Base-by-base conservation (phyloP, 2,113 vertebrate species). In the Oriolus oriolus region DNA sequence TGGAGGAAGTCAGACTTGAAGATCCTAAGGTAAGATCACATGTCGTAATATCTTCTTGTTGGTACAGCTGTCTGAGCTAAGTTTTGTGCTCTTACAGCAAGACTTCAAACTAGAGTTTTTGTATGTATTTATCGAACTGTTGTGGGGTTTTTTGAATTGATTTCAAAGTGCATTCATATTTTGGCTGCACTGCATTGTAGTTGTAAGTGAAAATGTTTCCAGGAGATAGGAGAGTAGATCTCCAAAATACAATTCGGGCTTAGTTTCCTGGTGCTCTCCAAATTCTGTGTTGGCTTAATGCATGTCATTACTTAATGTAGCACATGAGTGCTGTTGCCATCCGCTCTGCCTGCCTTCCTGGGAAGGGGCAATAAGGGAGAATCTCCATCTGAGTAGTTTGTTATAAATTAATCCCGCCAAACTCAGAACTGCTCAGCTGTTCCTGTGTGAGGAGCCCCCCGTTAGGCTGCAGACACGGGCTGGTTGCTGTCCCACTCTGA, bases 1-100 rank as follows among this genome's bases (percentile, higher is more conserved):
- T 99, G 5, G 98, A 99, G 88, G 98, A 98, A 49, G 79, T 98
- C 56, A 95, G 87, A 64, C 94, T 96, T 6, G 93, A 97, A 26
- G 96, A 92, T 12, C 85, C 95, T 18, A 98, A 97, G 98, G 99
- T 99, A 77, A 94, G 93, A 57, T 65, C 30, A 19, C 7, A 0
- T 7, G 2, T 23, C 26, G 26, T 53, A 20, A 23, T 45, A 4
- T 65, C 27, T 84, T 65, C 54, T 41, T 75, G 9, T 68, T 63
- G 8, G 11, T 69, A 56, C 0, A 0, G 12, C 61, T 85, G 10
- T 49, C 68, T 90, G 66, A 84, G 42, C 44, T 70, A 35, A 64
- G n/a, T 65, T 66, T 20, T 1, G 5, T 68, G 19, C 5, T 33
- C 54, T 44, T 35, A 61, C 3, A 84, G 64, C 13, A 60, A 42